These are phyloP conservation scores for Leptocoma aspasia DNA, from an alignment of 2,113 vertebrate genomes.

Conservation along the genomic window DNA sequence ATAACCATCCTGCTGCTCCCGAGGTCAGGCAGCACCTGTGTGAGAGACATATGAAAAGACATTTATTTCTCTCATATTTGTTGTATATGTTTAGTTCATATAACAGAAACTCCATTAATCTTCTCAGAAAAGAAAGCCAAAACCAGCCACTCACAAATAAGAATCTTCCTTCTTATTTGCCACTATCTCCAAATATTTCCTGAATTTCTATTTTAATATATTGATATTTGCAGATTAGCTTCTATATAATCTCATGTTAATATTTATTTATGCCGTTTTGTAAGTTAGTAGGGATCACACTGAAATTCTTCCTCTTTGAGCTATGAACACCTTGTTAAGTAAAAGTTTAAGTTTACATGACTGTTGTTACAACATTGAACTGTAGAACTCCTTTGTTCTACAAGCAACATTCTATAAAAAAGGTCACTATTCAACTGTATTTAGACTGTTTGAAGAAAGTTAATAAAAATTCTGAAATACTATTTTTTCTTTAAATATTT, in stretches of 20 bases:
- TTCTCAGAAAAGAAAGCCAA: background rate
- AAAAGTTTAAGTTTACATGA: background rate
- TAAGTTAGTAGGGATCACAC: background rate
- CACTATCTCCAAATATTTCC: background rate
- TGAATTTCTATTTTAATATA: background rate
- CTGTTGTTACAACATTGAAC: background rate
- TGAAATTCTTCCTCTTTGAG: background rate
- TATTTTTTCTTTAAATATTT: background rate
- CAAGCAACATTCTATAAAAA: background rate
- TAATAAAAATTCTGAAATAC: background rate
- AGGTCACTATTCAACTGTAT: background rate
- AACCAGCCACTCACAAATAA: background rate
- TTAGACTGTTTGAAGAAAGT: background rate
- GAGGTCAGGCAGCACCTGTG: no score
- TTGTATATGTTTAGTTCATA: background rate
- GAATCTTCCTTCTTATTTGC: background rate
- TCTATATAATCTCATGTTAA: background rate
- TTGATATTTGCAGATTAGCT: background rate
- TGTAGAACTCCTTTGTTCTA: background rate
- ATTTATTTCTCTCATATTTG: background rate
- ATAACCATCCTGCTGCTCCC: background rate
- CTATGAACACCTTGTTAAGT: background rate
- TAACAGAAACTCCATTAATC: background rate
- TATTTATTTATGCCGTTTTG: background rate
- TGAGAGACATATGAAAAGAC: background rate